phyloP scores from a whole-genome alignment of 2,113 vertebrate species.

The Semnornis frantzii region DNA sequence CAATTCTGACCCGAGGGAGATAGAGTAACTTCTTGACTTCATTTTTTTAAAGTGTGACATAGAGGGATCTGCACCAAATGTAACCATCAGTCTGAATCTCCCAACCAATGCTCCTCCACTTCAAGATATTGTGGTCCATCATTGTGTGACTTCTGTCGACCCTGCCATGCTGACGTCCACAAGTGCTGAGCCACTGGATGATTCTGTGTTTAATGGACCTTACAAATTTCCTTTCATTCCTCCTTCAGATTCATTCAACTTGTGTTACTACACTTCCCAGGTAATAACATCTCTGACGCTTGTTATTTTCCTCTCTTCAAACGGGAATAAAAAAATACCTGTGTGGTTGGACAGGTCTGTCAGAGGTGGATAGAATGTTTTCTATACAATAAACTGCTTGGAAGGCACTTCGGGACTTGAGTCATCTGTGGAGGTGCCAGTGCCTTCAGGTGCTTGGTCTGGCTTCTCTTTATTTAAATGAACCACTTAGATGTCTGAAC shows the following conservation, averaged over 20 bases:
- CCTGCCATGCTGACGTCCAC: constrained; percentile 86
- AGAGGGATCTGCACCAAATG: constrained; percentile 88
- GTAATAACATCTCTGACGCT: constrained; percentile 61
- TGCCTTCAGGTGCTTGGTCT: not conserved
- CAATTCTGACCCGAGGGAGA: not conserved
- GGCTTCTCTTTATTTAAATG: not conserved
- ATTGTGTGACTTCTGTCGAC: constrained; percentile 90
- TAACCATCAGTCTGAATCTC: constrained; percentile 87
- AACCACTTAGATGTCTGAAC: not conserved
- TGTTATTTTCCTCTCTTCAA: not conserved
- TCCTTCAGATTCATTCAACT: constrained; percentile 88
- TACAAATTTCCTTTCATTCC: constrained; percentile 94
- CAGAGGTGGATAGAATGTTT: not conserved
- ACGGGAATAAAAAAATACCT: accelerated
- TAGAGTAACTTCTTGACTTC: not conserved
- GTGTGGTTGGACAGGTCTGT: not conserved
- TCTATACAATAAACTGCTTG: not conserved
- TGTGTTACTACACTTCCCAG: constrained; percentile 94
- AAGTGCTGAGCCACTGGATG: constrained; percentile 82
- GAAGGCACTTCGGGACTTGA: not conserved
- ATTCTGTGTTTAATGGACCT: constrained; percentile 88
- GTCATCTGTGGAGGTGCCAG: not conserved
- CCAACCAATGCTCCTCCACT: constrained; percentile 90
- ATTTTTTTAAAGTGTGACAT: constrained; percentile 87
- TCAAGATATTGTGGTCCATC: constrained; percentile 91